These are phyloP conservation scores for Camptogramma bilineatum DNA, from an alignment of 2,888 invertebrate species.

Conservation along the genomic window DNA sequence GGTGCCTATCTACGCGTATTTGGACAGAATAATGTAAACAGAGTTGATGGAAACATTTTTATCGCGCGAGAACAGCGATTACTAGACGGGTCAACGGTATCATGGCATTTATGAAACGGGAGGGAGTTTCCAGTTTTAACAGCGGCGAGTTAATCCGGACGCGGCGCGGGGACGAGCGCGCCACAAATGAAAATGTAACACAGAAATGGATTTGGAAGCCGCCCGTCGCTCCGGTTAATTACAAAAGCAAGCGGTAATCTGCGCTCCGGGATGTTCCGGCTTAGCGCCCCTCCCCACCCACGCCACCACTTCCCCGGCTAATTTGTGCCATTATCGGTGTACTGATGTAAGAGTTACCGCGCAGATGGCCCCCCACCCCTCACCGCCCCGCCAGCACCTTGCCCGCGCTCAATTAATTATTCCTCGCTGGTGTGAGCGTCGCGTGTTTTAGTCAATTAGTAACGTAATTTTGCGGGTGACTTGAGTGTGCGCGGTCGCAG, in stretches of 20 bases:
- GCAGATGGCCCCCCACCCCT: constrained; percentile 74
- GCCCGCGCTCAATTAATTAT: constrained; percentile 84
- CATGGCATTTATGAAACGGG: constrained; percentile 60
- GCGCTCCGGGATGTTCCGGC: constrained; percentile 86
- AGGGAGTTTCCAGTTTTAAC: constrained; percentile 66
- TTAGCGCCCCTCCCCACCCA: constrained; percentile 77
- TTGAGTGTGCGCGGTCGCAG: constrained; percentile 80
- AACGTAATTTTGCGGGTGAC: constrained; percentile 85
- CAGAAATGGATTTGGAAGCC: constrained; percentile 86
- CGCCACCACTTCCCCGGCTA: constrained; percentile 82
- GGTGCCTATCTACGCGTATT: constrained; percentile 67
- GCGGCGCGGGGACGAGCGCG: constrained; percentile 69
- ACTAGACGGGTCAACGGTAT: constrained; percentile 42
- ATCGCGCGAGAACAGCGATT: constrained; percentile 42
- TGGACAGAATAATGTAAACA: constrained; percentile 71
- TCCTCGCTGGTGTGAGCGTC: constrained; percentile 84
- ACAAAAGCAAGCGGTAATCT: constrained; percentile 86
- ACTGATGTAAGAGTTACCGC: constrained; percentile 86
- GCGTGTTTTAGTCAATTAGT: constrained; percentile 86
- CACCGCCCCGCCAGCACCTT: constrained; percentile 61
- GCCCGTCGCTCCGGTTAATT: constrained; percentile 86
- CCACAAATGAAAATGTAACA: constrained; percentile 86
- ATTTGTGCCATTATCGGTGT: constrained; percentile 86
- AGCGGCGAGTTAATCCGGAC: constrained; percentile 69
- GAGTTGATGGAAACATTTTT: constrained; percentile 55